A percentile compares a stretch with the other conserved stretches of the same genome.
phyloP scores from a whole-genome alignment of 2,888 invertebrate genomes.

The Theodoxus fluviatilis region DNA sequence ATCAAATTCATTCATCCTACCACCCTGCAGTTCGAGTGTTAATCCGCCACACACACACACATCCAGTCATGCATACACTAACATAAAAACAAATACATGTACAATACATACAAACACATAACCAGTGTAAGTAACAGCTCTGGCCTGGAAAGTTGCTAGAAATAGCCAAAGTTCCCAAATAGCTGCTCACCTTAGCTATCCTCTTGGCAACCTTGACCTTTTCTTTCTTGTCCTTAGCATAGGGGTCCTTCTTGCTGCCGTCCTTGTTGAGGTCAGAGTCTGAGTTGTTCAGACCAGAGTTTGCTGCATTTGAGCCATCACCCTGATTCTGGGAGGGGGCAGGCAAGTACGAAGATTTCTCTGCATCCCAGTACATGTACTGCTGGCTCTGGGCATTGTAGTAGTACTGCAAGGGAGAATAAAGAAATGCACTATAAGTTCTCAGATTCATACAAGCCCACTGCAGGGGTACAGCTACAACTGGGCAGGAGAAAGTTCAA shows the following conservation, averaged over 20 bases:
- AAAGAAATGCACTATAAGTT: neutral
- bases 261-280: slow-evolving; percentile 29
- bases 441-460: too few relatives aligned
- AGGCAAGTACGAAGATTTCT: slow-evolving; percentile 63
- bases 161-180: neutral
- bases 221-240: slow-evolving; percentile 71
- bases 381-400: slow-evolving; percentile 89
- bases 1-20: too few relatives aligned
- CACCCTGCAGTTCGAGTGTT: too few relatives aligned
- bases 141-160: neutral
- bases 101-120: neutral
- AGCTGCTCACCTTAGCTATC: slow-evolving; percentile 79
- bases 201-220: slow-evolving; percentile 97
- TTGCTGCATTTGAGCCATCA: slow-evolving; percentile 24
- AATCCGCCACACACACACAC: too few relatives aligned
- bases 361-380: slow-evolving; percentile 92
- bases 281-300: neutral
- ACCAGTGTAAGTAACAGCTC: neutral
- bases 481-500: too few relatives aligned
- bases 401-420: slow-evolving; percentile 75
- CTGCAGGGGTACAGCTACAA: too few relatives aligned
- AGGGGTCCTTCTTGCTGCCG: slow-evolving; percentile 41
- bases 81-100: neutral
- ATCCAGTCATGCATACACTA: neutral
- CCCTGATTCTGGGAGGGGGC: slow-evolving; percentile 41